Conservation (phyloP, 2,797 vertebrate species). For the Tauraco hartlaubi region DNA sequence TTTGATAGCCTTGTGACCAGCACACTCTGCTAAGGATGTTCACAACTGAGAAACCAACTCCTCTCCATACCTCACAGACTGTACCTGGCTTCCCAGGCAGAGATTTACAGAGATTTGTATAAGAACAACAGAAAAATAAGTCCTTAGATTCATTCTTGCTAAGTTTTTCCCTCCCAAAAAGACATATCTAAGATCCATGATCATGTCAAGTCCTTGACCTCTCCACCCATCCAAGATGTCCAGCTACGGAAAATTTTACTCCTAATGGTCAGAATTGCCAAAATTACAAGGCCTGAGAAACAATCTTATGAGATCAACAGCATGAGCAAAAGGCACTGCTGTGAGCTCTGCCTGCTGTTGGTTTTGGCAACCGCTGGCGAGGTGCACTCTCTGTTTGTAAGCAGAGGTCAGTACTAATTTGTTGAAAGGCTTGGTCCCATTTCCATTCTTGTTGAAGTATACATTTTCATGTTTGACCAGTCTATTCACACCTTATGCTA, state of each 20-base stretch:
- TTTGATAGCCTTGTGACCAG: background rate
- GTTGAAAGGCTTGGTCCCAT: background rate
- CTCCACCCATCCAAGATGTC: background rate
- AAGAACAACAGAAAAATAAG: accelerated
- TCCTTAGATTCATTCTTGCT: background rate
- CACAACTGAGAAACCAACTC: background rate
- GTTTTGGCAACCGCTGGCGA: background rate
- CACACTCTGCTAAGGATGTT: background rate
- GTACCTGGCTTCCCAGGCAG: background rate
- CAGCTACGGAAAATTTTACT: background rate
- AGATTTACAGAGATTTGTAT: background rate
- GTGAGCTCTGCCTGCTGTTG: background rate
- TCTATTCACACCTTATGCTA: background rate
- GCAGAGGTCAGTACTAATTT: background rate
- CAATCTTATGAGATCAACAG: background rate
- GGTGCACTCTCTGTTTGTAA: background rate
- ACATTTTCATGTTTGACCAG: background rate
- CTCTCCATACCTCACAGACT: background rate
- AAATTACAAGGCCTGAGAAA: background rate
- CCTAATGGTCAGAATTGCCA: background rate
- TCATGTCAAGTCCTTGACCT: background rate
- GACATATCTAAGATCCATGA: background rate
- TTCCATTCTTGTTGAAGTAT: background rate
- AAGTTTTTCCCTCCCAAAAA: background rate
- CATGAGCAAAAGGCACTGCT: background rate